Evolutionary conservation across 2,113 vertebrate species (phyloP).

Genomic region (Mustela nigripes): DNA sequence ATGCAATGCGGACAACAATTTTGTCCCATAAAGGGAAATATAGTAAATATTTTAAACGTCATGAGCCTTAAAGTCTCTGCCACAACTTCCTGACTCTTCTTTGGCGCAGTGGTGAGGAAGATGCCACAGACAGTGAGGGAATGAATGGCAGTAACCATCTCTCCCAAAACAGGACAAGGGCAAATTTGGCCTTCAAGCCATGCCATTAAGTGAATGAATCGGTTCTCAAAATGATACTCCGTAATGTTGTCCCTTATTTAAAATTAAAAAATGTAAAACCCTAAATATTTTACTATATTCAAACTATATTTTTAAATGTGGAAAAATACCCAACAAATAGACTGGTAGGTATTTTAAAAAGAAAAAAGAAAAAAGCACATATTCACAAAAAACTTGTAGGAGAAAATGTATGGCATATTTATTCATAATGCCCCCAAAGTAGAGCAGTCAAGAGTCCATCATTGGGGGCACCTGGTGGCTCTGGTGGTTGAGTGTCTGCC

Average conservation of each 20-base stretch:
- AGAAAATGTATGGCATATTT: not conserved
- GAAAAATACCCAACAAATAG: not conserved
- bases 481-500: not conserved
- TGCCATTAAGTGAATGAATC: not conserved
- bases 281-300: not conserved
- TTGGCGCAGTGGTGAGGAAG: no score
- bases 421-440: not conserved
- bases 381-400: not conserved
- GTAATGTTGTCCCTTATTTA: not conserved
- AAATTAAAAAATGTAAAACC: not conserved
- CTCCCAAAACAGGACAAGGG: not conserved
- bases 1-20: not conserved
- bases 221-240: not conserved
- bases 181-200: not conserved
- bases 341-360: not conserved
- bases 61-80: not conserved
- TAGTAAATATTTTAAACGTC: not conserved
- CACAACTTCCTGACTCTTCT: not conserved
- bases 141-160: not conserved
- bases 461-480: not conserved
- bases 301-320: not conserved
- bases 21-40: not conserved
- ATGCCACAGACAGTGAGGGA: not conserved
- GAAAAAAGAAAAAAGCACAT: not conserved
- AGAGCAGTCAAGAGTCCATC: not conserved